Base-by-base conservation (phyloP, 1,140 invertebrate species). In the Capitella teleta region DNA sequence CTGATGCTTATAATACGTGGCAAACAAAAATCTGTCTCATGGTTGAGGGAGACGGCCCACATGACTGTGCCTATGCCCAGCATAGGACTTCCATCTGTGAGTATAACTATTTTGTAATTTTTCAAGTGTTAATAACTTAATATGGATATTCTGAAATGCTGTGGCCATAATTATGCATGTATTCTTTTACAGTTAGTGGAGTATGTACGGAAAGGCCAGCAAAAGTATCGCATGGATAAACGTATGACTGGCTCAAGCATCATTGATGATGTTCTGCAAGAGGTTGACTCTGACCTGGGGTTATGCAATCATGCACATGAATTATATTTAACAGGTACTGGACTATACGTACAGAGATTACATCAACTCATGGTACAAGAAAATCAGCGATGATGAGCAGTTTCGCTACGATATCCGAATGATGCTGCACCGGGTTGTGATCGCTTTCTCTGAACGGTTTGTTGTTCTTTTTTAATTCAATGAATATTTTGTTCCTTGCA, bases 301-400 rank as follows among this genome's bases (percentile, higher is more conserved):
- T 16, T 34, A 16, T 10, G 32, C 10, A n/a, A 24, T 40, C 0
- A 40, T 19, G 5, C 5, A 18, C 16, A 38, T 38, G 36, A 38
- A 12, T 5, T 18, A 38, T 16, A 21, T 38, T n/a, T 34, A 16
- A 12, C 32, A 75, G 72, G 83, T 87, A 54, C 72, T 87, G 54
- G 77, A 81, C 52, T 84, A 80, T 62, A 73, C 84, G 41, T 76
- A 87, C 46, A 74, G 84, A 60, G 85, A 87, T 75, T 86, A 86
- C 73, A 79, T 89, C 14, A 78, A 80, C 56, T 77, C 80, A 8
- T 90, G 86, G 86, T 86, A 84, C 66, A 73, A 64, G 56, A 60
- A 67, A 28, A 55, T 81, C 8, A 78, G 76, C 54, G 68, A 73
- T 21, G 73, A 79, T 64, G 72, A 77, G 56, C 68, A 74, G 36